Evolutionary conservation across 2,888 invertebrate genomes (phyloP).

Genomic region (Pachycephus smyrnensis): DNA sequence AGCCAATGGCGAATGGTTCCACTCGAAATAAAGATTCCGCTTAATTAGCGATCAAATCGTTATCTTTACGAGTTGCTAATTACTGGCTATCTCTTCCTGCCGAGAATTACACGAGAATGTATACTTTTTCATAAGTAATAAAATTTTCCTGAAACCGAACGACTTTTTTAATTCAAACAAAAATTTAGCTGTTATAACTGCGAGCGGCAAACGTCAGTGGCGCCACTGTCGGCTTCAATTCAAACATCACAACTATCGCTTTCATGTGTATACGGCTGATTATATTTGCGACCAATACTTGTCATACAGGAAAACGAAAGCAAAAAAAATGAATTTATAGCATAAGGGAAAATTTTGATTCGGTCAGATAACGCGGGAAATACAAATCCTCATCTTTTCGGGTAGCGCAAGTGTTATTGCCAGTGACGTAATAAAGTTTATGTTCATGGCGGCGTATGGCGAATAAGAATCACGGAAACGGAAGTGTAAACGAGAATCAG

Average conservation of each 20-base stretch:
- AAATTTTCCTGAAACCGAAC: not conserved
- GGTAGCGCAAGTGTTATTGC: not conserved
- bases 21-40: slow-evolving; percentile 12
- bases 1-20: slow-evolving; percentile 5
- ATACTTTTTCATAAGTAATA: not conserved
- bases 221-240: not conserved
- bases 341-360: not conserved
- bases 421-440: not conserved
- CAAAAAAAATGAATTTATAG: not conserved
- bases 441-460: not conserved
- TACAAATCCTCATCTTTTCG: not conserved
- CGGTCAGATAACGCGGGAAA: not conserved
- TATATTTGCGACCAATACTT: not conserved
- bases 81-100: not conserved
- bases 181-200: not conserved
- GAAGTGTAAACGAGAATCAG: not conserved
- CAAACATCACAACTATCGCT: not conserved
- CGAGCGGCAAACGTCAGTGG: not conserved
- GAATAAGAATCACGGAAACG: not conserved
- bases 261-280: not conserved
- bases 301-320: not conserved
- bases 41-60: slow-evolving; percentile 19
- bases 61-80: slow-evolving; percentile 21
- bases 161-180: not conserved
- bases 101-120: not conserved